Percentiles rank a stretch among this genome's conserved stretches.
Evolutionary conservation across 2,113 vertebrate genomes (phyloP).

Genomic region (Cheirogaleus medius): DNA sequence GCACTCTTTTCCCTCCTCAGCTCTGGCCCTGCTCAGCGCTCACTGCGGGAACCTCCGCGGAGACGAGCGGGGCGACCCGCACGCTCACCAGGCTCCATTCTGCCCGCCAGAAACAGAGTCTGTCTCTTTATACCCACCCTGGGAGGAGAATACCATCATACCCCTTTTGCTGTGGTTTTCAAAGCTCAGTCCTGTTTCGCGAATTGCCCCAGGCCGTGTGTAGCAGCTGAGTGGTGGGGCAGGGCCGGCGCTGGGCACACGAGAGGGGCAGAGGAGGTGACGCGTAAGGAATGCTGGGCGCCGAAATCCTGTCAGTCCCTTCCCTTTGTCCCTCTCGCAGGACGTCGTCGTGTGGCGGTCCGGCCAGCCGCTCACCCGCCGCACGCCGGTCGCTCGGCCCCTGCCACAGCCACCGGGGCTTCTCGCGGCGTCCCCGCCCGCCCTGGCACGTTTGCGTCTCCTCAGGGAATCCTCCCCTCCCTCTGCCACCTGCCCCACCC

Average conservation of each 20-base stretch:
- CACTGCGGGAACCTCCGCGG: background rate
- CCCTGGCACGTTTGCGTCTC: no score
- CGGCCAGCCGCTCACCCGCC: no score
- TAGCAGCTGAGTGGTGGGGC: background rate
- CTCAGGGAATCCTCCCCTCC: background rate
- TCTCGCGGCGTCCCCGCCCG: background rate
- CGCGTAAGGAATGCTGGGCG: rapidly evolving
- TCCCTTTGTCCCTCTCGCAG: background rate
- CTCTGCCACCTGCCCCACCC: background rate
- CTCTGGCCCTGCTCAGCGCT: background rate
- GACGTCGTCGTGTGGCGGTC: background rate
- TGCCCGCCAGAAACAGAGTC: background rate
- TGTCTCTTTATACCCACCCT: background rate
- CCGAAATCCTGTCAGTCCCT: rapidly evolving
- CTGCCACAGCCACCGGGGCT: rapidly evolving
- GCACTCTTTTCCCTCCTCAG: background rate
- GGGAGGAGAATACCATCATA: background rate
- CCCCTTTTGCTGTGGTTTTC: background rate
- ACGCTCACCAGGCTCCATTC: background rate
- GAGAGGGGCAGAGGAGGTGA: rapidly evolving
- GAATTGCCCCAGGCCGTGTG: background rate
- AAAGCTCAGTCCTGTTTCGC: background rate
- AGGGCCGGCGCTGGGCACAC: no score
- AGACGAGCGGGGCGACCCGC: background rate
- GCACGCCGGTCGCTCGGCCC: rapidly evolving